Conservation (phyloP, 2,888 invertebrate species). For the Alcis repandata region DNA sequence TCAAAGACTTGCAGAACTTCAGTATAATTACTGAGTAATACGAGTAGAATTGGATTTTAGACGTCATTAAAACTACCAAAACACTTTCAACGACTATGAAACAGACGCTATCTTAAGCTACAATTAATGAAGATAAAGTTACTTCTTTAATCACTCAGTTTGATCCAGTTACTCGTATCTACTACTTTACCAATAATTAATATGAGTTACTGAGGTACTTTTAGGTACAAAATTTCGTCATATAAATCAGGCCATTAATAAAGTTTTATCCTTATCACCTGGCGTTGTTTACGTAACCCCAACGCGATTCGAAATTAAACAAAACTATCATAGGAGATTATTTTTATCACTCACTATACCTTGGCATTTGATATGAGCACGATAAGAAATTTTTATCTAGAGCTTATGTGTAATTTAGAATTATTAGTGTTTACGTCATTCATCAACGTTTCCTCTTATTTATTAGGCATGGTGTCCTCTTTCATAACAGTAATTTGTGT, state of each 20-base stretch:
- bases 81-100: no score
- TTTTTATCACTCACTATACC: conserved; percentile 11
- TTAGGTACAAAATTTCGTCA: conserved; percentile 10
- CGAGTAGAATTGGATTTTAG: no score
- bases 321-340: conserved; percentile 3
- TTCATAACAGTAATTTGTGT: conserved; percentile 27
- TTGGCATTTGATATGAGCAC: conserved; percentile 1
- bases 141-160: no score
- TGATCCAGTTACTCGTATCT: no score
- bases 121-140: no score
- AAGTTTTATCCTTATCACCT: conserved; percentile 22
- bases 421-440: conserved; percentile 16
- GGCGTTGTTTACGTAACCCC: conserved; percentile 2
- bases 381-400: conserved; percentile 9
- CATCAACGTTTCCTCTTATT: conserved; percentile 22
- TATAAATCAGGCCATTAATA: conserved; percentile 14
- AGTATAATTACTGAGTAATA: no score
- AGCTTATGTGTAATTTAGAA: conserved; percentile 3
- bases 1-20: no score
- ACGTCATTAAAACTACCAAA: no score
- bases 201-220: no score
- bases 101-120: no score
- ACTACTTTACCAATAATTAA: no score
- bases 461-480: conserved; percentile 9
- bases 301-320: background rate